Evolutionary conservation across 2,888 invertebrate genomes (phyloP).

Genomic region (Athalia circularis): DNA sequence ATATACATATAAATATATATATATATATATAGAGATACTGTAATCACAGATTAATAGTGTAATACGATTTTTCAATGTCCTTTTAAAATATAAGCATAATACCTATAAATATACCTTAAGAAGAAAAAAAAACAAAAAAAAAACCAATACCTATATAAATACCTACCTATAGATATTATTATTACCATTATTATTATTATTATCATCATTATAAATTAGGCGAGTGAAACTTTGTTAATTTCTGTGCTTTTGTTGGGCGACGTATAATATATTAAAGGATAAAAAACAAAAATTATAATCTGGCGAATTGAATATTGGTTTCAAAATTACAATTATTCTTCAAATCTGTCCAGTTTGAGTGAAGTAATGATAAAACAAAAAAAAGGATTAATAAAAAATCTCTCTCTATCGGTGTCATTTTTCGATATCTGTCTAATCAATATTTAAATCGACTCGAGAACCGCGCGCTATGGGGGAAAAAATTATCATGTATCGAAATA

Average conservation of each 20-base stretch:
- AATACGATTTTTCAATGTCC: constrained; percentile 73
- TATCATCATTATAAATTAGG: constrained; percentile 11
- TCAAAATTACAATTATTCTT: constrained; percentile 67
- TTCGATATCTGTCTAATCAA: constrained; percentile 72
- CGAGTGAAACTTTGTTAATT: constrained; percentile 63
- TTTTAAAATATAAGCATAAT: constrained; percentile 69
- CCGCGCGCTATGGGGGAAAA: constrained; percentile 64
- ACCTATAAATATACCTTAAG: constrained; percentile 15
- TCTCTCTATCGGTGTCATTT: constrained; percentile 72
- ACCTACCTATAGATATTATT: constrained; percentile 51
- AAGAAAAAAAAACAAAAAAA: not conserved
- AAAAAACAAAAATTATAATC: constrained; percentile 48
- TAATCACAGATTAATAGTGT: constrained; percentile 70
- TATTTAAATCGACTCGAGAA: constrained; percentile 65
- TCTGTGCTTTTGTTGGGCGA: constrained; percentile 68
- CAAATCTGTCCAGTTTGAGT: constrained; percentile 65
- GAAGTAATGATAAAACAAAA: too few relatives aligned
- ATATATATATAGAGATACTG: constrained; percentile 49
- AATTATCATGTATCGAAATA: constrained; percentile 53
- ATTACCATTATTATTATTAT: not conserved
- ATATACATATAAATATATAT: too few relatives aligned
- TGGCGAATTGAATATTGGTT: constrained; percentile 59
- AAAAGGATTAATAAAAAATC: constrained; percentile 65
- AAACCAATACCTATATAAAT: constrained; percentile 65
- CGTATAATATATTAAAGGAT: constrained; percentile 47